Conservation (phyloP, 1,140 invertebrate species). For the Drosophila willistoni region DNA sequence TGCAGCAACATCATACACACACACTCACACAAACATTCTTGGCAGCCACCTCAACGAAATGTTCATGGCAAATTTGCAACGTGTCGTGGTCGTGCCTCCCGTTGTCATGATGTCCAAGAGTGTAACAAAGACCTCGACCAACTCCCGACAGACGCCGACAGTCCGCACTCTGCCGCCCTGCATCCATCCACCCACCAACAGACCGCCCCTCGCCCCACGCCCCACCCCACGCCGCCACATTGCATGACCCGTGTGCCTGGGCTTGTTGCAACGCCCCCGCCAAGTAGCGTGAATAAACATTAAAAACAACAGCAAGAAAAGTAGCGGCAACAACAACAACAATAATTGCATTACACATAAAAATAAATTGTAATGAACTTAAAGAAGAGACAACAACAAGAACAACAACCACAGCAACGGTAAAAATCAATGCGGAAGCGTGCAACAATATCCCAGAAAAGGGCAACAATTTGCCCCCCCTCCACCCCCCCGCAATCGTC, state of each 20-base stretch:
- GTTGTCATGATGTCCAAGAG: slow-evolving; percentile 80
- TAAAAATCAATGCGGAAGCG: slow-evolving; percentile 79
- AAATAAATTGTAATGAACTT: slow-evolving; percentile 81
- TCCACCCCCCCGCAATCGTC: slow-evolving; percentile 21
- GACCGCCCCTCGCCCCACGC: background rate
- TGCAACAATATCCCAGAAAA: slow-evolving; percentile 58
- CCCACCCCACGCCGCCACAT: background rate
- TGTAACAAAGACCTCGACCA: slow-evolving; percentile 78
- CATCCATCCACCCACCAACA: background rate
- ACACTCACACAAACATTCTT: slow-evolving; percentile 25
- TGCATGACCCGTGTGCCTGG: background rate
- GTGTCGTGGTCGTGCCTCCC: slow-evolving; percentile 77
- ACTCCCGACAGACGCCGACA: slow-evolving; percentile 13
- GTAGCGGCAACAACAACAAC: slow-evolving; percentile 51
- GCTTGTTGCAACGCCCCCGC: slow-evolving; percentile 47
- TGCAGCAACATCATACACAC: slow-evolving; percentile 4
- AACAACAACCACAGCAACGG: slow-evolving; percentile 40
- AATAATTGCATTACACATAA: slow-evolving; percentile 82
- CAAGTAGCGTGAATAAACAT: slow-evolving; percentile 67
- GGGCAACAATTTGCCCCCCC: slow-evolving; percentile 42
- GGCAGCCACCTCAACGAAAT: slow-evolving; percentile 46
- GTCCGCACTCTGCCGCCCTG: too few species aligned
- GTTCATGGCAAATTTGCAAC: slow-evolving; percentile 80
- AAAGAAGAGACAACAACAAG: slow-evolving; percentile 65
- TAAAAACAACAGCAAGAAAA: slow-evolving; percentile 43